These are phyloP conservation scores for Apeira syringaria DNA, from an alignment of 2,888 invertebrate genomes.

Conservation along the genomic window DNA sequence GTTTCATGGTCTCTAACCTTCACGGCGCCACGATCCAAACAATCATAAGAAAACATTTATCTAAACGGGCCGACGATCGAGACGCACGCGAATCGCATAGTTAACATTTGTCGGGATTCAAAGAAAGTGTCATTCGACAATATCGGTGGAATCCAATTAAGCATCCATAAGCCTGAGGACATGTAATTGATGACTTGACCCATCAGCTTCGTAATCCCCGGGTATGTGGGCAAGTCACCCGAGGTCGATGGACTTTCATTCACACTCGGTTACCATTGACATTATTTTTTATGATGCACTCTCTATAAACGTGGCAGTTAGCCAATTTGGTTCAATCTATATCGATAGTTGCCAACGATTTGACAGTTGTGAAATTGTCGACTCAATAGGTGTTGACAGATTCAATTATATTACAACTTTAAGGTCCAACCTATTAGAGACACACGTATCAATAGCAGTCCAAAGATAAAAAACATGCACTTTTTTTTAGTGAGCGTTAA, in stretches of 20 bases:
- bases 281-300: conserved; percentile 40
- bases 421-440: too few species aligned
- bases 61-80: too few species aligned
- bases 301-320: conserved; percentile 41
- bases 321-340: conserved; percentile 48
- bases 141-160: conserved; percentile 27
- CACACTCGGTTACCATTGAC: conserved; percentile 40
- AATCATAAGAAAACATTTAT: too few species aligned
- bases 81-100: conserved; percentile 3
- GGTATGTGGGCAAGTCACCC: conserved; percentile 56
- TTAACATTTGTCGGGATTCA: conserved; percentile 30
- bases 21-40: too few species aligned
- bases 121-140: conserved; percentile 16
- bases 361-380: conserved; percentile 30
- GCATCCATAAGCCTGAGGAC: conserved; percentile 21
- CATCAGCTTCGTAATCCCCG: conserved; percentile 40
- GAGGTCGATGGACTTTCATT: conserved; percentile 56
- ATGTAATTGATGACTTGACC: conserved; percentile 54
- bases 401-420: too few species aligned
- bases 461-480: too few species aligned
- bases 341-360: conserved; percentile 31
- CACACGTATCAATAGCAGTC: too few species aligned
- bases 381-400: conserved; percentile 1
- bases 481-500: too few species aligned
- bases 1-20: too few species aligned